phyloP scores from a whole-genome alignment of 2,888 invertebrate genomes.

The Byasa hedistus region DNA sequence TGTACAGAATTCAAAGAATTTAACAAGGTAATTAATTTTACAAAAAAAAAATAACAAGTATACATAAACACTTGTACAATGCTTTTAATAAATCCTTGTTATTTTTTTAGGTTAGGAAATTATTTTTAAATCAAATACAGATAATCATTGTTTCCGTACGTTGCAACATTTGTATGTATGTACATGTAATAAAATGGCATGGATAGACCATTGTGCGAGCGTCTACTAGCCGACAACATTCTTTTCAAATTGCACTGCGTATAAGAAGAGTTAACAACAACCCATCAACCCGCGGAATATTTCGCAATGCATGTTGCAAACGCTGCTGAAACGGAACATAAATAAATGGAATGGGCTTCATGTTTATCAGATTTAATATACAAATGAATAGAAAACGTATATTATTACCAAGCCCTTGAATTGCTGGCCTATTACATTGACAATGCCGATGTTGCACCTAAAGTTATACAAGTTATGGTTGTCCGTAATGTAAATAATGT shows the following conservation, averaged over 20 bases:
- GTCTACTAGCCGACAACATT: conserved; percentile 40
- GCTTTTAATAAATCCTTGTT: background rate
- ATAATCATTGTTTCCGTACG: conserved; percentile 10
- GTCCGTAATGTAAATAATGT: conserved; percentile 11
- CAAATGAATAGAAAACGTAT: conserved; percentile 4
- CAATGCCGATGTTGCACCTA: conserved; percentile 5
- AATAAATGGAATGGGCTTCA: conserved; percentile 20
- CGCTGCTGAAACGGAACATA: conserved; percentile 26
- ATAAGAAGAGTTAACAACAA: conserved; percentile 44
- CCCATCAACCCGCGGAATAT: conserved; percentile 53
- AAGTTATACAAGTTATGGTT: conserved; percentile 1
- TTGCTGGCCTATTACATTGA: conserved; percentile 15
- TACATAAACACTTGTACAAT: too few species aligned
- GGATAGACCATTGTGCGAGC: conserved; percentile 39
- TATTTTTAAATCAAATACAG: conserved; percentile 3
- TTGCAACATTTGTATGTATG: conserved; percentile 19
- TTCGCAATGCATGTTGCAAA: conserved; percentile 50
- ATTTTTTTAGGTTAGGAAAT: conserved; percentile 9
- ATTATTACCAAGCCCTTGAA: conserved; percentile 9
- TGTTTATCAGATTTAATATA: conserved; percentile 19
- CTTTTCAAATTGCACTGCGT: conserved; percentile 52
- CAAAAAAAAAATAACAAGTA: background rate
- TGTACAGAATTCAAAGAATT: background rate
- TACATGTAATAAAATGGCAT: conserved; percentile 37
- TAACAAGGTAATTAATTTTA: background rate